Evolutionary conservation across 2,888 invertebrate species (phyloP).

Genomic region (Drosophila pegasa): DNA sequence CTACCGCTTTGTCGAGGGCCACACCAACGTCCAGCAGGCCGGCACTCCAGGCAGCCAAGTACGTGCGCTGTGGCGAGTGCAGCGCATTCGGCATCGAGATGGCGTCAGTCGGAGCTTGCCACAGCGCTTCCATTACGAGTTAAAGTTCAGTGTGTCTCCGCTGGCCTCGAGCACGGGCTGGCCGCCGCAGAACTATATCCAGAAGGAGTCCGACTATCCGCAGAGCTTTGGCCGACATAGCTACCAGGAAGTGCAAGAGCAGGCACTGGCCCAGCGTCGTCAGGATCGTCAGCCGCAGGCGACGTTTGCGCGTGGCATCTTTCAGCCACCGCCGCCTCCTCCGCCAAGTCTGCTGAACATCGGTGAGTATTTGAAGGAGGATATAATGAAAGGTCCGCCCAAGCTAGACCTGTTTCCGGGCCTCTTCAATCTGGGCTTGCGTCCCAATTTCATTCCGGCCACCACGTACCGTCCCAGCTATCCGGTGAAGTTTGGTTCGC

Average conservation of each 20-base stretch:
- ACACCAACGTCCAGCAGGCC: neutral
- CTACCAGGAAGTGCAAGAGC: slow-evolving; percentile 52
- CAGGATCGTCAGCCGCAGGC: slow-evolving; percentile 69
- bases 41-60: slow-evolving; percentile 71
- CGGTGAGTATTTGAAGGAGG: slow-evolving; percentile 80
- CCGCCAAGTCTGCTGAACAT: slow-evolving; percentile 80
- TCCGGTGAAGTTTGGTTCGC: slow-evolving; percentile 63
- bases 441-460: slow-evolving; percentile 64
- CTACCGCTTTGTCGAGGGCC: slow-evolving; percentile 86
- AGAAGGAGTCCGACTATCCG: slow-evolving; percentile 86
- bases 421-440: slow-evolving; percentile 58
- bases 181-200: slow-evolving; percentile 86
- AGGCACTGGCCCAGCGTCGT: slow-evolving; percentile 69
- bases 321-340: slow-evolving; percentile 63
- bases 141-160: slow-evolving; percentile 89
- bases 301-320: slow-evolving; percentile 74
- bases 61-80: slow-evolving; percentile 89
- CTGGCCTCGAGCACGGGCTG: slow-evolving; percentile 37
- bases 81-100: slow-evolving; percentile 88
- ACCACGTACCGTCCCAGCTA: slow-evolving; percentile 83
- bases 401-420: slow-evolving; percentile 75
- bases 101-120: slow-evolving; percentile 36
- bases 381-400: slow-evolving; percentile 51
- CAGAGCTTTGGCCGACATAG: slow-evolving; percentile 76
- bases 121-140: slow-evolving; percentile 87